Conservation (phyloP, 2,113 vertebrate species). For the Gasterosteus nipponicus region DNA sequence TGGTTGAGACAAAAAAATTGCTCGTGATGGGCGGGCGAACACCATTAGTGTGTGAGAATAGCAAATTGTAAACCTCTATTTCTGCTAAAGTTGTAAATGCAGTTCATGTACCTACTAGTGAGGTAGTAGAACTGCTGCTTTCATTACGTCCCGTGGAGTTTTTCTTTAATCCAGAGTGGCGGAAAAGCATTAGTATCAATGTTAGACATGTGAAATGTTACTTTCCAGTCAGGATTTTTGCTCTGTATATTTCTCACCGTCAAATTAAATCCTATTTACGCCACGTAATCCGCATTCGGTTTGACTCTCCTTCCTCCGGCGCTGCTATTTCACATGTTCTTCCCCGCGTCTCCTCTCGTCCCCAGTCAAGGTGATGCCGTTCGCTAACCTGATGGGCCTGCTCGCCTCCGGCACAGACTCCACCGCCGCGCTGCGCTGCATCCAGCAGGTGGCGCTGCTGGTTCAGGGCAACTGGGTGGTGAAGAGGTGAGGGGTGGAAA, state of each 20-base stretch:
- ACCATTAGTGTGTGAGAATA: neutral
- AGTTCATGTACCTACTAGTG: neutral
- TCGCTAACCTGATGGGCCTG: conserved; percentile 96
- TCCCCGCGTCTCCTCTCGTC: neutral
- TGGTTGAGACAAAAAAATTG: too few relatives aligned
- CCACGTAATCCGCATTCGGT: neutral
- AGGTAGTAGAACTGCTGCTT: too few relatives aligned
- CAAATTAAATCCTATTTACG: neutral
- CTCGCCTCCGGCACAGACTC: conserved; percentile 90
- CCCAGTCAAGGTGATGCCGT: conserved; percentile 96
- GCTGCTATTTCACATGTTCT: neutral
- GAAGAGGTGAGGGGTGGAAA: conserved; percentile 86
- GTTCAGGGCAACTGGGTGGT: conserved; percentile 99
- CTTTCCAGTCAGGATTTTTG: neutral
- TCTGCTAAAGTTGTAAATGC: neutral
- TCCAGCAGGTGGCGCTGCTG: conserved; percentile 98
- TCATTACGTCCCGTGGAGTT: neutral
- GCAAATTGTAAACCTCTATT: neutral
- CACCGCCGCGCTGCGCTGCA: conserved; percentile 90
- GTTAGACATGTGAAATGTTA: neutral
- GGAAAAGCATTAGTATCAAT: neutral
- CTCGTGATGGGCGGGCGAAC: too few relatives aligned
- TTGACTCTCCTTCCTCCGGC: neutral
- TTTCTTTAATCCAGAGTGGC: conserved; percentile 8
- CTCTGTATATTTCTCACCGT: neutral